Percentiles rank a stretch among this genome's conserved stretches.
Evolutionary conservation across 2,113 vertebrate species (phyloP).

Genomic region (Halcyon senegalensis): DNA sequence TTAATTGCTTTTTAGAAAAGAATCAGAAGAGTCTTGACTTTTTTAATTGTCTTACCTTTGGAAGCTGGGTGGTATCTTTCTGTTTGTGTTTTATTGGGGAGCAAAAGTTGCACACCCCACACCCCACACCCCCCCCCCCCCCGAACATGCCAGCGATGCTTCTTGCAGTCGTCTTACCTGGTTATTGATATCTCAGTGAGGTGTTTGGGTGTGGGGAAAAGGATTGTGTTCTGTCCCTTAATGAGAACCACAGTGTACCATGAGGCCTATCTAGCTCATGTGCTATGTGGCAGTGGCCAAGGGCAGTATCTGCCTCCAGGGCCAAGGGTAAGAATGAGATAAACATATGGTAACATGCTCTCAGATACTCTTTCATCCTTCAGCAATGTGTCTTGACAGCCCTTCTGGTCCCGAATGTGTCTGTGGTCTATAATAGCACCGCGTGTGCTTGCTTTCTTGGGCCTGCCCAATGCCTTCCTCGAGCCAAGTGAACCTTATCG

Average conservation of each 20-base stretch:
- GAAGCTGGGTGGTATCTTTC: not conserved
- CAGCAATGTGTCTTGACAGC: not conserved
- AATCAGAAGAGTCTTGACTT: not conserved
- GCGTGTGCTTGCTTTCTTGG: not conserved
- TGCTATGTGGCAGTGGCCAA: not conserved
- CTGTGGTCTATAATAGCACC: not conserved
- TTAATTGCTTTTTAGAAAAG: not conserved
- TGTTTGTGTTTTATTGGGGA: not conserved
- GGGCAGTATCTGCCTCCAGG: not conserved
- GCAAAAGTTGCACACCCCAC: not conserved
- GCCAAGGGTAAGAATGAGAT: not conserved
- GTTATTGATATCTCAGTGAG: not conserved
- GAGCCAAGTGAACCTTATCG: not conserved
- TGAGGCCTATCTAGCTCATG: not conserved
- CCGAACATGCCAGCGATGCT: not conserved
- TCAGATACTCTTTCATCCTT: not conserved
- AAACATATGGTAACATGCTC: not conserved
- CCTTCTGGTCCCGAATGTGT: conserved; percentile 1
- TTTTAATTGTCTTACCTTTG: not conserved
- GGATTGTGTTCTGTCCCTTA: not conserved
- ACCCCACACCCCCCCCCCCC: no score
- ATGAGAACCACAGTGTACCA: not conserved
- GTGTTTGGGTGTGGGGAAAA: not conserved
- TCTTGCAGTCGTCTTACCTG: not conserved
- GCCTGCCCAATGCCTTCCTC: not conserved